phyloP scores from a whole-genome alignment of 2,888 invertebrate species.

The Mythimna albipuncta region DNA sequence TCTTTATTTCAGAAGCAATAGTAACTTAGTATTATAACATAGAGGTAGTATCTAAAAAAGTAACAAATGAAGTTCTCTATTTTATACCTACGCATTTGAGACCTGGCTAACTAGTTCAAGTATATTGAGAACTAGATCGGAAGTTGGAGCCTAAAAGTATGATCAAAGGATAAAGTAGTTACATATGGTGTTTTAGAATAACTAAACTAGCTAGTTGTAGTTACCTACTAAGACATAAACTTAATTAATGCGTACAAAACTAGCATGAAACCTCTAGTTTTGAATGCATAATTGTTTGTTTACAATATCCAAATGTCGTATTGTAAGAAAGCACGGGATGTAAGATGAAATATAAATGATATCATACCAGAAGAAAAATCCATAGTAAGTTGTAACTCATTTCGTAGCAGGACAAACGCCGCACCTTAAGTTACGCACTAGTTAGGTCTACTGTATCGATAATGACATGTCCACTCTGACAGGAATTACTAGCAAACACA shows the following conservation, averaged over 20 bases:
- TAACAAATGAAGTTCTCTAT: neutral
- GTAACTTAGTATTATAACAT: too few relatives aligned
- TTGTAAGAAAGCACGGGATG: neutral
- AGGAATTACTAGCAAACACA: conserved; percentile 82
- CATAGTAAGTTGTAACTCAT: conserved; percentile 84
- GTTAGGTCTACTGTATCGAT: conserved; percentile 86
- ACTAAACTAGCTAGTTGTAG: conserved; percentile 6
- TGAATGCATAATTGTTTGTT: conserved; percentile 23
- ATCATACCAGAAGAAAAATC: conserved; percentile 85
- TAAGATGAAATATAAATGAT: conserved; percentile 42
- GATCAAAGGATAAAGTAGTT: conserved; percentile 2
- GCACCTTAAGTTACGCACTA: conserved; percentile 75
- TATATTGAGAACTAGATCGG: conserved; percentile 30
- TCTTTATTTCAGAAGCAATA: neutral
- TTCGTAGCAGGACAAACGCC: conserved; percentile 78
- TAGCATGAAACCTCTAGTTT: conserved; percentile 1
- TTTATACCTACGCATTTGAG: neutral
- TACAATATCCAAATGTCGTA: neutral
- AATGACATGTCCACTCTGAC: conserved; percentile 87
- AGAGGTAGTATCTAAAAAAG: neutral
- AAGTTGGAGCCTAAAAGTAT: conserved; percentile 18
- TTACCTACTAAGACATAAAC: neutral
- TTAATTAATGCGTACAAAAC: conserved; percentile 3
- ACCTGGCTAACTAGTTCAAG: neutral
- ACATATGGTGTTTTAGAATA: conserved; percentile 14